These are phyloP conservation scores for Motacilla tschutschensis DNA, from an alignment of 2,113 vertebrate genomes.

Conservation along the genomic window DNA sequence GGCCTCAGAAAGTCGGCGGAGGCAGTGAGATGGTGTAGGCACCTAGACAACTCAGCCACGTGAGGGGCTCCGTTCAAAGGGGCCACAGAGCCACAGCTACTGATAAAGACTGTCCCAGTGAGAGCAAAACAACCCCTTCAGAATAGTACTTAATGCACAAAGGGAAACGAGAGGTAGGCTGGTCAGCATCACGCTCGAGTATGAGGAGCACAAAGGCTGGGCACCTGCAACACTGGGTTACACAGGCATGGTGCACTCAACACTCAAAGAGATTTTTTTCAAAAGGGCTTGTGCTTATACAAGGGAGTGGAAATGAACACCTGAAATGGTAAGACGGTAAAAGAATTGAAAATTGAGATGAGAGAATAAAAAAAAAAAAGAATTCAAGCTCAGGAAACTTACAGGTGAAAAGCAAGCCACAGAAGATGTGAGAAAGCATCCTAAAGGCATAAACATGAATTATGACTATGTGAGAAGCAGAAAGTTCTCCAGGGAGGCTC, in stretches of 20 bases:
- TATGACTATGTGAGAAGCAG: not conserved
- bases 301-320: not conserved
- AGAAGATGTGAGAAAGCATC: not conserved
- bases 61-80: not conserved
- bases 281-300: not conserved
- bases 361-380: not conserved
- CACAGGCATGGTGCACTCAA: too few species aligned
- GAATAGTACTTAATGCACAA: not conserved
- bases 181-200: not conserved
- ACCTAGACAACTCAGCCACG: accelerated
- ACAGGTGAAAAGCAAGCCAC: not conserved
- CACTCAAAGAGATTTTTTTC: not conserved
- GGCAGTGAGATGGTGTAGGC: not conserved
- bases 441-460: not conserved
- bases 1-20: not conserved
- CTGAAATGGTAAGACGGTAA: not conserved
- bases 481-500: not conserved
- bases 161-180: not conserved
- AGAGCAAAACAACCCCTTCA: not conserved
- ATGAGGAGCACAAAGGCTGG: not conserved
- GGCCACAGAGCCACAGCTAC: not conserved
- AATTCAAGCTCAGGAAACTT: not conserved
- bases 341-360: not conserved
- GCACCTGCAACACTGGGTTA: not conserved
- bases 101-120: not conserved